A percentile compares a stretch with the other conserved stretches of the same genome.
Evolutionary conservation across 2,888 invertebrate genomes (phyloP).

Genomic region (Troides aeacus): DNA sequence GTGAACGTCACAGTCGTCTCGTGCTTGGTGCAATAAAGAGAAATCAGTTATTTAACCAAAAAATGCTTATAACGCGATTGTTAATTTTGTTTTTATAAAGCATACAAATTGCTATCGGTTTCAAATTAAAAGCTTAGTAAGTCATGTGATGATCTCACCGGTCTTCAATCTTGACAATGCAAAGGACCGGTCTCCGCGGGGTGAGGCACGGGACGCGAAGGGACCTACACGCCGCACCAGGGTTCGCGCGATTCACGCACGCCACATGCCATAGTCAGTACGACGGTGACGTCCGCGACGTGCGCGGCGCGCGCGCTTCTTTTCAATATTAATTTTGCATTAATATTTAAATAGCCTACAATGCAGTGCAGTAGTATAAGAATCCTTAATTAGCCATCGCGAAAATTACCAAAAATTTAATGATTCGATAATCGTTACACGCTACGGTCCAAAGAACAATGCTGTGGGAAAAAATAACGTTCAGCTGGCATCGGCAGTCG

Average conservation of each 20-base stretch:
- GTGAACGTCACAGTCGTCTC: too few relatives aligned
- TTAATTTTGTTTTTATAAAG: not conserved
- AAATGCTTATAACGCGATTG: too few relatives aligned
- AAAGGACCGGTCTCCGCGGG: constrained; percentile 69
- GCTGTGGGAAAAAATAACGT: constrained; percentile 82
- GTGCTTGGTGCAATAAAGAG: too few relatives aligned
- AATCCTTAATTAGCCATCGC: constrained; percentile 46
- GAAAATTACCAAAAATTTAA: constrained; percentile 41
- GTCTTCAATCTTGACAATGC: constrained; percentile 77
- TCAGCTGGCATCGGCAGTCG: constrained; percentile 79
- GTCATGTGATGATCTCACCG: constrained; percentile 74
- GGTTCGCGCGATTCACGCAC: constrained; percentile 70
- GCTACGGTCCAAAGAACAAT: constrained; percentile 79
- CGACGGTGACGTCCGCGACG: constrained; percentile 66
- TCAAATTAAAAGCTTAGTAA: constrained; percentile 57
- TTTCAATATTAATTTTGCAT: constrained; percentile 54
- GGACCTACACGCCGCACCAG: constrained; percentile 43
- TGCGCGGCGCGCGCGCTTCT: constrained; percentile 73
- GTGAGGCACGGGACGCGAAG: constrained; percentile 57
- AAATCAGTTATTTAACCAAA: too few relatives aligned
- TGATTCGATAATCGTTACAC: constrained; percentile 46
- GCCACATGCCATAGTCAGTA: constrained; percentile 59
- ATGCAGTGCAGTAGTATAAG: constrained; percentile 54
- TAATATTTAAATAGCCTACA: constrained; percentile 55
- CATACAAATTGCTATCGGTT: constrained; percentile 48